Percentiles rank a stretch among this genome's conserved stretches.
These are phyloP conservation scores for Notamacropus eugenii DNA, from an alignment of 2,797 vertebrate genomes.

Conservation along the genomic window DNA sequence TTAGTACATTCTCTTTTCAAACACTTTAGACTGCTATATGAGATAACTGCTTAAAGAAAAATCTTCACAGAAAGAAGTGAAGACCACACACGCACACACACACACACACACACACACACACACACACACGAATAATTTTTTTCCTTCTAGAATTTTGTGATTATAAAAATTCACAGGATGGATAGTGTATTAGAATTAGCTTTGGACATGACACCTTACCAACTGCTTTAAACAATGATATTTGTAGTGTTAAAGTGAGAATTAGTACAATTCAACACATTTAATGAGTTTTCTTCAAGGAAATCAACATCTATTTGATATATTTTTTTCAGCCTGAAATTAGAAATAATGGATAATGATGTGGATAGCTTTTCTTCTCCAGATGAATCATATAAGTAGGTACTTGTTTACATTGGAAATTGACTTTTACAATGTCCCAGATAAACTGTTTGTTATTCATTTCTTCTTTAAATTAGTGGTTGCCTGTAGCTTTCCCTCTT, in stretches of 20 bases:
- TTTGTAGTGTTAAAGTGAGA: constrained; percentile 52
- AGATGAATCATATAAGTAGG: constrained; percentile 57
- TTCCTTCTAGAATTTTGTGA: constrained; percentile 45
- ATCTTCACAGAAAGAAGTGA: constrained; percentile 38
- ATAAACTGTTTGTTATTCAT: constrained; percentile 15
- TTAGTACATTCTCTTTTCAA: constrained; percentile 42
- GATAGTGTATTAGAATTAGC: constrained; percentile 50
- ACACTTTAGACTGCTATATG: not conserved
- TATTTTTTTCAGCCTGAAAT: not conserved
- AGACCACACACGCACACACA: not conserved
- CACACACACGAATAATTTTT: constrained; percentile 1
- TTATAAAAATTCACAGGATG: constrained; percentile 26
- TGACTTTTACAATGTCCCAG: constrained; percentile 54
- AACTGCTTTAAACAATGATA: constrained; percentile 67
- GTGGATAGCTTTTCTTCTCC: constrained; percentile 54
- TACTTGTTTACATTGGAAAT: constrained; percentile 66
- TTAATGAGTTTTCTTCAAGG: constrained; percentile 69
- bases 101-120: not conserved
- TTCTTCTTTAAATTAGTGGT: constrained; percentile 65
- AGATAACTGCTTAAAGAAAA: constrained; percentile 44
- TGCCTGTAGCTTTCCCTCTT: constrained; percentile 37
- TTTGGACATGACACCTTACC: constrained; percentile 52
- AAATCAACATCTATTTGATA: constrained; percentile 73
- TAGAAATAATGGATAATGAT: constrained; percentile 57
- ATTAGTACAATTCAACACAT: constrained; percentile 70